Evolutionary conservation across 37 sponge, comb jelly and placozoan species (phyloP), one percentile per base, ranked within the genome.

Genomic region (Oopsacas minuta): DNA sequence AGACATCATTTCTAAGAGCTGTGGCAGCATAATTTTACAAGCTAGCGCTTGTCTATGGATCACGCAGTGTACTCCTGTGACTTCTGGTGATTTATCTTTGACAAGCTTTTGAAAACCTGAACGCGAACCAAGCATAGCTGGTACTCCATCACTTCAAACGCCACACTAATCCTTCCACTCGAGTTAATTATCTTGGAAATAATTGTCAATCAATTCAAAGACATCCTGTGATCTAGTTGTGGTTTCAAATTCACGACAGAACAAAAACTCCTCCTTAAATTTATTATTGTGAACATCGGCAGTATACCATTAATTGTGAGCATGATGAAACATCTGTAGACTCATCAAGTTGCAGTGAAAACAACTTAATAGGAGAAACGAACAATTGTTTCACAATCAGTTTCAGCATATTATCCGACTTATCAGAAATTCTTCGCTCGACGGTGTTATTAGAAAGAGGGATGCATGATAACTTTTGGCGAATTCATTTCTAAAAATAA

Each of bases 111-210:
- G 75, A 61, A 61, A 61, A 3, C 7, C 75, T 61, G 75, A 61
- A 61, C 75, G 75, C 75, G 75, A 61, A n/a, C 30, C 75, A 61
- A 61, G 75, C 75, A 61, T 61, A 61, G 75, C 75, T 61, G 75
- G 75, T 12, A 34, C 75, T 61, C 75, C 75, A 61, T 61, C 75
- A 61, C 75, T 61, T 32, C 75, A 61, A 61, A n/a, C 22, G 7
- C 75, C 75, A 61, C 75, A 61, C 75, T 32, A 61, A 61, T 61
- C 75, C 75, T 61, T 61, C 75, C 75, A 61, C 30, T 61, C 75
- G 17, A 61, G 75, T 61, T 61, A 32, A 61, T 61, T 61, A 61
- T 25, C 75, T 12, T 25, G 20, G 75, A 61, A 61, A 61, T 32
- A 3, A 34, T 61, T 61, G 75, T 3, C 75, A n/a, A 61, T 61